A percentile compares a stretch with the other conserved stretches of the same genome.
Evolutionary conservation across 2,797 vertebrate species (phyloP).

Genomic region (Staurois parvus): DNA sequence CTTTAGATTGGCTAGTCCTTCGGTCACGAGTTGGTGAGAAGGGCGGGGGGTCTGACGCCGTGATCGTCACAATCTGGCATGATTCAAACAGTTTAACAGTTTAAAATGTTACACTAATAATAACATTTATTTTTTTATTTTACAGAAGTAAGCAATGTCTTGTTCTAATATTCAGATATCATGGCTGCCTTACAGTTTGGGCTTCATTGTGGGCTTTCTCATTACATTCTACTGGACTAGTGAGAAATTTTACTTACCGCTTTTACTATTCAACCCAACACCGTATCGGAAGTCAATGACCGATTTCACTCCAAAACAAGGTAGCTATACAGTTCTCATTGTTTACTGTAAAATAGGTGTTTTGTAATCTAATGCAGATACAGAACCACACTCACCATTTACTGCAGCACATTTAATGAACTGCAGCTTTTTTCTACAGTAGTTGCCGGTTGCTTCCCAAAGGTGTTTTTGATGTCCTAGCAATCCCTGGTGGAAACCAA

Average conservation of each 20-base stretch:
- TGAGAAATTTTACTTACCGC: neutral
- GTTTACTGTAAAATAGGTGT: neutral
- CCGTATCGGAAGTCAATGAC: too few species aligned
- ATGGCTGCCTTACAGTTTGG: conserved; percentile 2
- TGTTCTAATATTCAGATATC: neutral
- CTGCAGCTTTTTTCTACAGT: too few species aligned
- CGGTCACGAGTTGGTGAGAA: too few species aligned
- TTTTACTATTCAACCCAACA: neutral
- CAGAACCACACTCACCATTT: too few species aligned
- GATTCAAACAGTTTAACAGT: neutral
- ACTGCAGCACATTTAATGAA: too few species aligned
- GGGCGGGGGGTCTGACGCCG: too few species aligned
- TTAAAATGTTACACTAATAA: neutral
- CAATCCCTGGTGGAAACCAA: too few species aligned
- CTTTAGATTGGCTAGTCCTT: too few species aligned
- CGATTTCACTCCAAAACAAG: neutral
- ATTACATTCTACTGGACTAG: neutral
- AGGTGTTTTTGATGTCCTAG: too few species aligned
- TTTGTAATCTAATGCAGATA: too few species aligned
- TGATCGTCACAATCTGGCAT: too few species aligned
- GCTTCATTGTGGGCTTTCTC: neutral
- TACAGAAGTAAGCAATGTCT: neutral
- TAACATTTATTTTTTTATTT: neutral
- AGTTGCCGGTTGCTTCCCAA: too few species aligned
- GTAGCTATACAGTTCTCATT: conserved; percentile 52